phyloP scores from a whole-genome alignment of 53 echinoderm and acorn worm species.

The Stichopus horrens region DNA sequence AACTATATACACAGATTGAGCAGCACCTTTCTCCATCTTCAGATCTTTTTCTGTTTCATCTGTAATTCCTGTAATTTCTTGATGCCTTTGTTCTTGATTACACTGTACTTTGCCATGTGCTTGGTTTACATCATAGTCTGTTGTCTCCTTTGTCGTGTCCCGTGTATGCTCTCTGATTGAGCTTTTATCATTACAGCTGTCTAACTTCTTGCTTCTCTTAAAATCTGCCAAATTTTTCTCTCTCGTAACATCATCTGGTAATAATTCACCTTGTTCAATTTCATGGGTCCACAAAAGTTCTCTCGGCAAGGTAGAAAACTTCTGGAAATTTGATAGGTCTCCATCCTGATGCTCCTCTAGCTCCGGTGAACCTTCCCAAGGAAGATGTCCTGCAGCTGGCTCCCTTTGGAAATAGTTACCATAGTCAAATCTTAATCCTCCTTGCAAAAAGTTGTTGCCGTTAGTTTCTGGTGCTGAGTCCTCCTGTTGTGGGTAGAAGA shows the following conservation, averaged over 20 bases:
- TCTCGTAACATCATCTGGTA: not conserved
- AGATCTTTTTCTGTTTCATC: too few species aligned
- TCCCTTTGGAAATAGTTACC: not conserved
- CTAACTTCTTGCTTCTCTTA: too few species aligned
- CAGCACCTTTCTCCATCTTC: too few species aligned
- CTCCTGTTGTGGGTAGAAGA: conserved; percentile 34
- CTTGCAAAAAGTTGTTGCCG: not conserved
- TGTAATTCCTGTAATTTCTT: too few species aligned
- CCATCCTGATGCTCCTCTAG: not conserved
- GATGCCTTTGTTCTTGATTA: too few species aligned
- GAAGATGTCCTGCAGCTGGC: not conserved
- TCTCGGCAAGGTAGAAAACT: not conserved
- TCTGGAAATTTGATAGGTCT: conserved; percentile 24
- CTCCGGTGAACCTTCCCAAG: not conserved
- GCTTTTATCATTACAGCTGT: too few species aligned
- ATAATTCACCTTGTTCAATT: not conserved
- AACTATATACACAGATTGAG: too few species aligned
- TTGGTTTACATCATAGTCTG: too few species aligned
- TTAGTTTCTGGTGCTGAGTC: not conserved
- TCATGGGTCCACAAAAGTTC: conserved; percentile 10
- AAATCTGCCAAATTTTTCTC: not conserved
- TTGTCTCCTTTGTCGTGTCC: too few species aligned
- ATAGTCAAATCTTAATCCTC: not conserved
- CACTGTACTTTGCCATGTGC: too few species aligned
- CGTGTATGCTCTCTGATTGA: too few species aligned